Evolutionary conservation across 2,888 invertebrate species (phyloP).

Genomic region (Meghimatium bilineatum): DNA sequence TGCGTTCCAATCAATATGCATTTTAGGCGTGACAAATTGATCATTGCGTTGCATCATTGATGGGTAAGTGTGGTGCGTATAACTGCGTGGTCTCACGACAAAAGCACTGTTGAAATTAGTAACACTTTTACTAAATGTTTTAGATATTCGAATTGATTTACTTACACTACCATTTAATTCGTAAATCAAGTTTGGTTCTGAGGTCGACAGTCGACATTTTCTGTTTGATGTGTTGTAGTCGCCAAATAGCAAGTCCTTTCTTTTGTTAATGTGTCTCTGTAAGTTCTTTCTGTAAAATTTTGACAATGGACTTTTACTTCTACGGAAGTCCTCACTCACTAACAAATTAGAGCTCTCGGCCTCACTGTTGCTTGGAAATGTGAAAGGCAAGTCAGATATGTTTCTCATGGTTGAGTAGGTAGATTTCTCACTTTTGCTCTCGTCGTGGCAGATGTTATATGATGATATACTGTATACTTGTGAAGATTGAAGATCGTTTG

Average conservation of each 20-base stretch:
- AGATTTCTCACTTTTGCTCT: neutral
- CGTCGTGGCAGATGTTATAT: neutral
- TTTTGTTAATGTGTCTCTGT: neutral
- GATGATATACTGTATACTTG: neutral
- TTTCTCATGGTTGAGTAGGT: slow-evolving; percentile 36
- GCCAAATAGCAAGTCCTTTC: neutral
- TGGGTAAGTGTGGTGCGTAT: too few relatives aligned
- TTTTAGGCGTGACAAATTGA: neutral
- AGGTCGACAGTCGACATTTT: neutral
- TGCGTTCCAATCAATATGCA: neutral
- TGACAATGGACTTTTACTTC: neutral
- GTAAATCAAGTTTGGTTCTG: slow-evolving; percentile 22
- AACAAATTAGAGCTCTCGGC: neutral
- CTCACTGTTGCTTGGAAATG: neutral
- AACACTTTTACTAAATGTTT: too few relatives aligned
- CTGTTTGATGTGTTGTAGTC: slow-evolving; percentile 32
- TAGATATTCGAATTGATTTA: neutral
- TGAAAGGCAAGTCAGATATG: slow-evolving; percentile 33
- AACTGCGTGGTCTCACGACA: neutral
- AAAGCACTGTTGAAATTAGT: neutral
- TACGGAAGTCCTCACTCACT: neutral
- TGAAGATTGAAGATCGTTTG: neutral
- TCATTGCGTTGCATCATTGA: neutral
- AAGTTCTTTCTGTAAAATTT: neutral
- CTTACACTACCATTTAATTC: neutral